phyloP scores from a whole-genome alignment of 2,113 vertebrate species.

The Paraplagusia blochii region DNA sequence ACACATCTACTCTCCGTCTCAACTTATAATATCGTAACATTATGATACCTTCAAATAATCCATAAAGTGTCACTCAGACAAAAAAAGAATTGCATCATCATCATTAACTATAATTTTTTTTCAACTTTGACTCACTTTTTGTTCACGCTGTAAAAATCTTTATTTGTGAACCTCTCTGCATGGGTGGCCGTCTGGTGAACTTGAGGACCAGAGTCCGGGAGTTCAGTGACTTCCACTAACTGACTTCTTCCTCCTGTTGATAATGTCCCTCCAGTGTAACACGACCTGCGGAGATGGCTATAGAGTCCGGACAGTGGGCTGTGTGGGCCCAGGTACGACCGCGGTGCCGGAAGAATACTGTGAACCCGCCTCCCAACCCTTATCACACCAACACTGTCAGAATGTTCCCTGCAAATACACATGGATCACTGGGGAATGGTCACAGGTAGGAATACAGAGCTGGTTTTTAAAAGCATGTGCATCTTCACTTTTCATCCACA shows the following conservation, averaged over 20 bases:
- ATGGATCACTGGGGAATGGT: slow-evolving; percentile 82
- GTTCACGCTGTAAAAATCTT: neutral
- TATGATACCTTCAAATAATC: too few species aligned
- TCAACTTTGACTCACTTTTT: neutral
- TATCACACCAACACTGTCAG: slow-evolving; percentile 72
- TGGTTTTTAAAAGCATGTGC: too few species aligned
- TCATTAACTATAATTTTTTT: too few species aligned
- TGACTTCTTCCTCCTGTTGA: neutral
- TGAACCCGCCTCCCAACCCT: slow-evolving; percentile 70
- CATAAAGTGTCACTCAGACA: too few species aligned
- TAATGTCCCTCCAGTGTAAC: slow-evolving; percentile 76
- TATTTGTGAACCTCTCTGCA: neutral
- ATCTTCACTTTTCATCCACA: too few species aligned
- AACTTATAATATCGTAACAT: too few species aligned
- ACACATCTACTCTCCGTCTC: too few species aligned
- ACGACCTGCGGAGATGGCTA: slow-evolving; percentile 75
- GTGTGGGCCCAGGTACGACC: slow-evolving; percentile 65
- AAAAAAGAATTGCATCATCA: too few species aligned
- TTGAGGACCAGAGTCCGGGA: slow-evolving; percentile 6
- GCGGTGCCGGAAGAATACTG: slow-evolving; percentile 80
- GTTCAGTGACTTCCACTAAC: neutral
- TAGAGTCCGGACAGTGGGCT: slow-evolving; percentile 74
- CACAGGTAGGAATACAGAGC: slow-evolving; percentile 79
- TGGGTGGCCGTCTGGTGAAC: slow-evolving; percentile 17
- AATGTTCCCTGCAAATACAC: slow-evolving; percentile 72